Percentiles rank a stretch among this genome's conserved stretches.
Conservation (phyloP, 2,113 vertebrate species). For the Brevimyrus niger region DNA sequence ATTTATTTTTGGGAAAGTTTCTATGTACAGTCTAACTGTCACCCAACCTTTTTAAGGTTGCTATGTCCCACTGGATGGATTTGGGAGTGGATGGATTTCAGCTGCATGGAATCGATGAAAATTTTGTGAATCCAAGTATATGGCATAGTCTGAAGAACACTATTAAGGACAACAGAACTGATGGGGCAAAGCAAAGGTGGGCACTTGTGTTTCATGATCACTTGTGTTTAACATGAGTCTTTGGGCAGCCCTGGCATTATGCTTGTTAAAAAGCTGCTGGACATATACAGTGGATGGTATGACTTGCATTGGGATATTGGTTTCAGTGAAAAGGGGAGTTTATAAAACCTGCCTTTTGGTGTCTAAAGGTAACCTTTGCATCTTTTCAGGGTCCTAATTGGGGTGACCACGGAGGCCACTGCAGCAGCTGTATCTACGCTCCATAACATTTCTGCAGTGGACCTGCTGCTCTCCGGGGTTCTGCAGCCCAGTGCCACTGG, state of each 20-base stretch:
- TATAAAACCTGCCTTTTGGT: neutral
- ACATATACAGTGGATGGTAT: neutral
- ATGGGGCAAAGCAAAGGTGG: slow-evolving; percentile 40
- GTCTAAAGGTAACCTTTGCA: neutral
- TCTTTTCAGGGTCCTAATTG: slow-evolving; percentile 51
- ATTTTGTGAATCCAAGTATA: fast-evolving
- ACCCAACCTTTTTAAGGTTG: slow-evolving; percentile 32
- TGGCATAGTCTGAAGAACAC: slow-evolving; percentile 50
- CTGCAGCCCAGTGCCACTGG: slow-evolving; percentile 33
- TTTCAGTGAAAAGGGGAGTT: neutral
- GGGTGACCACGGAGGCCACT: neutral
- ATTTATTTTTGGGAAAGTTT: neutral
- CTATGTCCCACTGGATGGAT: slow-evolving; percentile 42
- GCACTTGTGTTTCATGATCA: neutral
- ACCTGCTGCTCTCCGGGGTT: slow-evolving; percentile 47
- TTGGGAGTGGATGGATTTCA: slow-evolving; percentile 64
- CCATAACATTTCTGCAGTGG: slow-evolving; percentile 38
- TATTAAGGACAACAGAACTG: slow-evolving; percentile 43
- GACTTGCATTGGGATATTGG: neutral
- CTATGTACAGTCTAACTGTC: neutral
- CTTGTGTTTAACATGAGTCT: neutral
- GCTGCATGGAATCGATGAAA: slow-evolving; percentile 35
- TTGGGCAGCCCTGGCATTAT: neutral
- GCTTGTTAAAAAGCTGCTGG: neutral
- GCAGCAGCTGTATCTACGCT: slow-evolving; percentile 10